These are phyloP conservation scores for Diloba caeruleocephala DNA, from an alignment of 2,888 invertebrate species.

Conservation along the genomic window DNA sequence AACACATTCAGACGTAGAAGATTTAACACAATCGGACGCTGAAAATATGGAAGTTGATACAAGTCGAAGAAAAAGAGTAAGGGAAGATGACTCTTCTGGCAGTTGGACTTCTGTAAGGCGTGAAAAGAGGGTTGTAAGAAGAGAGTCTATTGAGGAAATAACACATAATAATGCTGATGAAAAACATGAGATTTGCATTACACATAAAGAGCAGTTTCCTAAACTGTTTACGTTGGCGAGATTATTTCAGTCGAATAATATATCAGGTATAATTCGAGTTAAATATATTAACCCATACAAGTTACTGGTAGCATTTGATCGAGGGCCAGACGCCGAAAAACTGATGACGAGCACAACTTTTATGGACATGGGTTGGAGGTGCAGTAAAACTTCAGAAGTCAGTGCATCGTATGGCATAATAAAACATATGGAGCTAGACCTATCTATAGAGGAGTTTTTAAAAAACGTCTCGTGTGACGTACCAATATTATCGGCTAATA, in stretches of 20 bases:
- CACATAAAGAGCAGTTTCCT: not conserved
- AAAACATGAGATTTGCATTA: not conserved
- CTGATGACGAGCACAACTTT: not conserved
- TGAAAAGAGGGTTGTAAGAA: not conserved
- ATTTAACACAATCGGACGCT: not conserved
- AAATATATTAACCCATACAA: not conserved
- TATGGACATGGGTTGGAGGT: not conserved
- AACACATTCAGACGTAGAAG: not conserved
- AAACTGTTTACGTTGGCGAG: not conserved
- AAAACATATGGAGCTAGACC: not conserved
- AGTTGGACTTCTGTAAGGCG: not conserved
- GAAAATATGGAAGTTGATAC: not conserved
- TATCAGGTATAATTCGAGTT: not conserved
- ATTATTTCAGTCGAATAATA: not conserved
- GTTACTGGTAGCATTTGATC: not conserved
- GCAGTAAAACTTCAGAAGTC: not conserved
- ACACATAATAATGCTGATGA: not conserved
- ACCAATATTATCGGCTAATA: not conserved
- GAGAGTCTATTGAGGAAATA: not conserved
- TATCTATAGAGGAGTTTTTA: not conserved
- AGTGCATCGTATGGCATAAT: not conserved
- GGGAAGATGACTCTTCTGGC: not conserved
- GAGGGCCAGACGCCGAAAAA: not conserved
- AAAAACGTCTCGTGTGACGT: not conserved
- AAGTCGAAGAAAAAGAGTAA: not conserved